Evolutionary conservation across 2,888 invertebrate genomes (phyloP), one percentile per base, ranked within the genome.

Genomic region (Alentia gelatinosa): DNA sequence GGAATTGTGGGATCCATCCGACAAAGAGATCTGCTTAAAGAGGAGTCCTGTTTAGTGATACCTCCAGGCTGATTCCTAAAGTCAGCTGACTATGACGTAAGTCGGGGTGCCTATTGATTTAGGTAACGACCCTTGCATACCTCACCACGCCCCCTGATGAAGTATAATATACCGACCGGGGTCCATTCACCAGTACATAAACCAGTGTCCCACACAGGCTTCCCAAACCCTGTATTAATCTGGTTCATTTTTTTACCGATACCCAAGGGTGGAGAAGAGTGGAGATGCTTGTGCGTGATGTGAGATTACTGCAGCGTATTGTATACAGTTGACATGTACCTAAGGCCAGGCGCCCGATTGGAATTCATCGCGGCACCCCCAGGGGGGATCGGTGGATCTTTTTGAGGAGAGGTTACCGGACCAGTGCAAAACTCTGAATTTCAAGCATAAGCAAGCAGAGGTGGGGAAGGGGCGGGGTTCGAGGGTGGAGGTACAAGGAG

Each of bases 401-500:
- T 68, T 68, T 68, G 12, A 68, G 68, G 68, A 68, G 68, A 68
- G 68, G 68, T 68, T 68, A 68, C 26, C 68, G 30, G 30, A 68
- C 79, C 79, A 79, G 79, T 79, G 79, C 79, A 79, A 79, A 79
- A 79, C 79, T 79, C 26, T 79, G 79, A 79, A 79, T 79, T 79
- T 79, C 79, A 79, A 79, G 79, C 39, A 39, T 79, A 79, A 79
- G 79, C 79, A 79, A 79, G 79, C 79, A 39, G 23, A 37, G 37
- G 37, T 4, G 4, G 39, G 35, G 37, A 23, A n/a, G n/a, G n/a
- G n/a, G 9, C 33, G 30, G 74, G 12, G 74, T 30, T 33, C 15
- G 74, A 12, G 33, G 30, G 33, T 63, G 63, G n/a, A 7, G 63
- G 63, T 9, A n/a, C 5, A 33, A 15, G 74, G 30, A 26, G 56